Percentiles rank a stretch among this genome's conserved stretches.
Conservation (phyloP, 92 coral and sea anemone genomes). For the Galaxea fascicularis region DNA sequence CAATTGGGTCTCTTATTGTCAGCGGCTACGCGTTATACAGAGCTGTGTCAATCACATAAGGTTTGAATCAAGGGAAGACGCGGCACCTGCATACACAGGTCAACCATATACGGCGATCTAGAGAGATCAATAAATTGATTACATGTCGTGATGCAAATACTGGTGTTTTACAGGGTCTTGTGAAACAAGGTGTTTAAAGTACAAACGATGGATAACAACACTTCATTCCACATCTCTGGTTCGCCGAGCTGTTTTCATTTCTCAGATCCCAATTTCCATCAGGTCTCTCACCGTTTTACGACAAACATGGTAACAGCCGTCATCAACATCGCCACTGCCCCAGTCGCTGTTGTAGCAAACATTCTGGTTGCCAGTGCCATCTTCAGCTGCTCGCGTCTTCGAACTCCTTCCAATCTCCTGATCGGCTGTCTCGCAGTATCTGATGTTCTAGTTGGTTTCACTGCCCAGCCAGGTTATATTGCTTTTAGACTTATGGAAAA, state of each 20-base stretch:
- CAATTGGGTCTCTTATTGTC: too few relatives aligned
- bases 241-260: not conserved
- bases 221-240: too few relatives aligned
- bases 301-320: not conserved
- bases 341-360: not conserved
- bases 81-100: too few relatives aligned
- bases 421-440: slow-evolving; percentile 36
- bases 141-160: too few relatives aligned
- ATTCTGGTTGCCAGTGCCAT: not conserved
- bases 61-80: too few relatives aligned
- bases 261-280: not conserved
- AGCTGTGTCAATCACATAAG: too few relatives aligned
- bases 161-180: too few relatives aligned
- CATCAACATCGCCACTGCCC: not conserved
- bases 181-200: too few relatives aligned
- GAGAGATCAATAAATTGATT: too few relatives aligned
- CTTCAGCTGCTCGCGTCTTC: not conserved
- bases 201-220: too few relatives aligned
- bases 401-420: slow-evolving; percentile 27
- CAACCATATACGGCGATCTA: too few relatives aligned
- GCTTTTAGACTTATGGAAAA: slow-evolving; percentile 46
- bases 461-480: slow-evolving; percentile 36
- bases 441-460: slow-evolving; percentile 21
- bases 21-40: too few relatives aligned
- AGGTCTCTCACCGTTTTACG: not conserved